These are phyloP conservation scores for Pocillopora grandis DNA, from an alignment of 92 coral and sea anemone genomes.

Conservation along the genomic window DNA sequence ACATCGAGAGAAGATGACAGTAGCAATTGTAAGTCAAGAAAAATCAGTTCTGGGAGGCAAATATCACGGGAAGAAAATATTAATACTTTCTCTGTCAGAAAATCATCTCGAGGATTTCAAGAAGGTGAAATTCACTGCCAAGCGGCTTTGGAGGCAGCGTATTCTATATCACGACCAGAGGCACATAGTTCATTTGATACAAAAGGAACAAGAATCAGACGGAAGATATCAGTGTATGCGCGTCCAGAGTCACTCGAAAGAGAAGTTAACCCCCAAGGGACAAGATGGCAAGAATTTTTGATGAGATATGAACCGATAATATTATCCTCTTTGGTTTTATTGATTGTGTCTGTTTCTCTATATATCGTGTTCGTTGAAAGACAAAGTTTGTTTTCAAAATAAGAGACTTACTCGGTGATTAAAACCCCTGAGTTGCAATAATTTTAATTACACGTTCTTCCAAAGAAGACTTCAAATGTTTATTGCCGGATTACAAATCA, in stretches of 20 bases:
- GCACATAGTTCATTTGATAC: neutral
- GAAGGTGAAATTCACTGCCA: conserved; percentile 34
- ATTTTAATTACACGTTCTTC: neutral
- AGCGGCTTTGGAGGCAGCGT: conserved; percentile 19
- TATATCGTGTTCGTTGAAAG: conserved; percentile 63
- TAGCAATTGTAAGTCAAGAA: neutral
- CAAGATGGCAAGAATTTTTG: conserved; percentile 49
- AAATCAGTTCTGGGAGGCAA: conserved; percentile 24
- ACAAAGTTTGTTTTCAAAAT: conserved; percentile 57
- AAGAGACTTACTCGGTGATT: conserved; percentile 8
- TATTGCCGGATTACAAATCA: too few species aligned
- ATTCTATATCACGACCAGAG: conserved; percentile 39
- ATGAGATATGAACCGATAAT: conserved; percentile 56
- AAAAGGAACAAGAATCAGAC: neutral
- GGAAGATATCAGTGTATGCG: conserved; percentile 53
- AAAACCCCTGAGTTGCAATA: conserved; percentile 12
- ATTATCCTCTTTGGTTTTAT: conserved; percentile 33
- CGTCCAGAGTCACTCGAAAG: conserved; percentile 54
- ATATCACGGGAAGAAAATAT: conserved; percentile 25
- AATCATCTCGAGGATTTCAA: conserved; percentile 8
- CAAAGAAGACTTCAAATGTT: neutral
- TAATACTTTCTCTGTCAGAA: neutral
- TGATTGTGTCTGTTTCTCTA: conserved; percentile 52
- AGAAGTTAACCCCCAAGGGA: conserved; percentile 8
- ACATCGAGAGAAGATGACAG: conserved; percentile 37